Evolutionary conservation across 2,113 vertebrate species (phyloP).

Genomic region (Chionomys nivalis): DNA sequence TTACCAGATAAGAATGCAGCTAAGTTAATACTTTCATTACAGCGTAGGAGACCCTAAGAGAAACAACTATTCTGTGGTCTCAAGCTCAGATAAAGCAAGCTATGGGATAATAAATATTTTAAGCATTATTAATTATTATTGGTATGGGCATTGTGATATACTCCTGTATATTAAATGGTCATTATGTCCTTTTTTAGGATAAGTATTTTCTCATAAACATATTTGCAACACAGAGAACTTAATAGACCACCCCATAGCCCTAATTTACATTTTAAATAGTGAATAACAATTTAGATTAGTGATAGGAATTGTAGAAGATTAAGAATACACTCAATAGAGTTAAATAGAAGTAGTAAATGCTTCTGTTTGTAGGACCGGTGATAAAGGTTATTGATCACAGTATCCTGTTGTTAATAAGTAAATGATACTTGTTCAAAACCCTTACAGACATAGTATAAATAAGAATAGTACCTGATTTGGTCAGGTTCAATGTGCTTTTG

Average conservation of each 20-base stretch:
- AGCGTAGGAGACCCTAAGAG: neutral
- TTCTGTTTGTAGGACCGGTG: neutral
- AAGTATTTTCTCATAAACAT: neutral
- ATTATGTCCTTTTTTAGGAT: neutral
- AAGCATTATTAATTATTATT: neutral
- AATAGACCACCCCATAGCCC: neutral
- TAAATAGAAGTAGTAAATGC: neutral
- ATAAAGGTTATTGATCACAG: neutral
- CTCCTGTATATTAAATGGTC: neutral
- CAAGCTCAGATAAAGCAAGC: neutral
- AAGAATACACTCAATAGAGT: too few relatives aligned
- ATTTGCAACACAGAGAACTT: neutral
- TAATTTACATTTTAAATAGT: too few relatives aligned
- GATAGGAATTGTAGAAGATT: neutral
- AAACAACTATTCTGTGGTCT: neutral
- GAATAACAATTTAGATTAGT: too few relatives aligned
- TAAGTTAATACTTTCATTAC: neutral
- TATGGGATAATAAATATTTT: neutral
- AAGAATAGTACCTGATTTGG: neutral
- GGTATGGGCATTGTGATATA: neutral
- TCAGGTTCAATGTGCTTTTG: neutral
- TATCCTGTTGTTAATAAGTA: neutral
- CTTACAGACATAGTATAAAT: neutral
- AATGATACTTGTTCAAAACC: neutral
- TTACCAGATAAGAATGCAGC: neutral